Conservation (phyloP, 1,140 invertebrate species). For the Philopotamus ludificatus region DNA sequence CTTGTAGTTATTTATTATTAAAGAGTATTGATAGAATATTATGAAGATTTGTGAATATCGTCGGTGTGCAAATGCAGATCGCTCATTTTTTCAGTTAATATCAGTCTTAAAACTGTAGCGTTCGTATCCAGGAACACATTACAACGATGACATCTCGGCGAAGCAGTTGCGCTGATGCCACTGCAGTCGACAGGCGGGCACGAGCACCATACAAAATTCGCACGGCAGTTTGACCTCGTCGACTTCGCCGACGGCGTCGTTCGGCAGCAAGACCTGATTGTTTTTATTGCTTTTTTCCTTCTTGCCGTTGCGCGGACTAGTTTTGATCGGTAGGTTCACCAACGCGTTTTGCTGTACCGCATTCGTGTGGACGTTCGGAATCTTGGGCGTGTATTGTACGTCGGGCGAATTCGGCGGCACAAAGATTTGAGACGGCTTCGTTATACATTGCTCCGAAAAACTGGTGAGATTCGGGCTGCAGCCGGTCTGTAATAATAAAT, state of each 20-base stretch:
- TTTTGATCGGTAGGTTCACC: no score
- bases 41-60: no score
- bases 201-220: constrained; percentile 37
- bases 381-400: constrained; percentile 17
- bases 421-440: background rate
- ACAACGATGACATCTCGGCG: no score
- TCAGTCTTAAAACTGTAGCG: no score
- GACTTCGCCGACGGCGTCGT: background rate
- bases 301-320: background rate
- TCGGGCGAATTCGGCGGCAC: constrained; percentile 39
- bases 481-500: constrained; percentile 33
- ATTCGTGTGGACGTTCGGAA: no score
- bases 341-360: no score
- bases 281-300: background rate
- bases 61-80: no score
- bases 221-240: constrained; percentile 37
- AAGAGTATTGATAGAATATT: no score
- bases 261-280: background rate
- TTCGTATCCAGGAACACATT: no score
- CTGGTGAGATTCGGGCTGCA: constrained; percentile 35
- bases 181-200: constrained; percentile 30
- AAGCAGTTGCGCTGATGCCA: constrained; percentile 34
- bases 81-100: no score
- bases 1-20: no score
- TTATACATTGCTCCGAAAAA: no score